phyloP scores from a whole-genome alignment of 2,113 vertebrate genomes.

The Strix uralensis region DNA sequence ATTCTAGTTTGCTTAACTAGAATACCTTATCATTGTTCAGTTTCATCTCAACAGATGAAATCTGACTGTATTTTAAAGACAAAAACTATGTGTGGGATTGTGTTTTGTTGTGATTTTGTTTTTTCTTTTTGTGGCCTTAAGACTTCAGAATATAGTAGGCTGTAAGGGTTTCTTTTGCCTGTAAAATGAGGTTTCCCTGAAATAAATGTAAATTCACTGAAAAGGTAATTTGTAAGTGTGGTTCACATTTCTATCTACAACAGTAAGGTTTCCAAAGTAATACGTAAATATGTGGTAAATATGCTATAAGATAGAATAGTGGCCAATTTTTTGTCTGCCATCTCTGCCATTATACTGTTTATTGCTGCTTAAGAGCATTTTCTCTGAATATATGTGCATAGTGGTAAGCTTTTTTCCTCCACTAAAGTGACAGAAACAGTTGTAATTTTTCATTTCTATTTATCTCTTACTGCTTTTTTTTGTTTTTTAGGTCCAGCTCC shows the following conservation, averaged over 20 bases:
- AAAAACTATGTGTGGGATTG: neutral
- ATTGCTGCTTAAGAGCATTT: neutral
- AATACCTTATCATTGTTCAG: neutral
- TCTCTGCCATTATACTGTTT: neutral
- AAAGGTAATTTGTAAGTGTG: neutral
- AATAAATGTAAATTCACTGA: neutral
- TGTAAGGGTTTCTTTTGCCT: neutral
- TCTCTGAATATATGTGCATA: neutral
- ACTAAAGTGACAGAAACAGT: neutral
- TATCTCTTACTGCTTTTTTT: neutral
- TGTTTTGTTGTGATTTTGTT: neutral
- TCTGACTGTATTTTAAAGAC: neutral
- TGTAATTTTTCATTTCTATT: neutral
- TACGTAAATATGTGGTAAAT: neutral
- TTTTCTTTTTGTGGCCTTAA: neutral
- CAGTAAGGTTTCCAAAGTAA: neutral
- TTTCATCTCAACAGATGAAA: neutral
- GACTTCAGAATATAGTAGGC: neutral
- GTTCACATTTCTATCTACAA: neutral
- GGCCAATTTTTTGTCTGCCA: neutral
- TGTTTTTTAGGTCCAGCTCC: constrained; percentile 76
- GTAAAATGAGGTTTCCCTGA: neutral
- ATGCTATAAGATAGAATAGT: neutral
- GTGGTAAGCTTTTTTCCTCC: neutral
- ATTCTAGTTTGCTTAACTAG: neutral